Evolutionary conservation across 2,888 invertebrate genomes (phyloP).

Genomic region (Tipula helvola): DNA sequence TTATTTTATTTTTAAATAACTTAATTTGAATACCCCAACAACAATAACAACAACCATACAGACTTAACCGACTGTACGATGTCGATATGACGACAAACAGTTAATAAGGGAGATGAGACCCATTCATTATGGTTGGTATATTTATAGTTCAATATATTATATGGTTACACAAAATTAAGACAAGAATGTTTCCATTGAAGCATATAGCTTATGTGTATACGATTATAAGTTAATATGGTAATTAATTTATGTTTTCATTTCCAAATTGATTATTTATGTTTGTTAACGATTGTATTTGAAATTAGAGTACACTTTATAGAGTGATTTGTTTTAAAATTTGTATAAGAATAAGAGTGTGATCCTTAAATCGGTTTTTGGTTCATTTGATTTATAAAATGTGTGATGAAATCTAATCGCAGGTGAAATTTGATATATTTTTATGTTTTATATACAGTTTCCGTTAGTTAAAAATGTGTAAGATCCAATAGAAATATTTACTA

Average conservation of each 20-base stretch:
- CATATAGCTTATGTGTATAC: not conserved
- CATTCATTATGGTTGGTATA: not conserved
- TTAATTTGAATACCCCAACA: not conserved
- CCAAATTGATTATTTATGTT: not conserved
- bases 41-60: not conserved
- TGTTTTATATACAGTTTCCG: too few relatives aligned
- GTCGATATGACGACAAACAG: not conserved
- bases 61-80: not conserved
- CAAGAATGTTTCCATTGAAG: not conserved
- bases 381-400: too few relatives aligned
- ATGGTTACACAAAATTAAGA: not conserved
- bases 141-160: not conserved
- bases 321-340: not conserved
- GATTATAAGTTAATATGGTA: not conserved
- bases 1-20: not conserved
- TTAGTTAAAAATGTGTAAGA: too few relatives aligned
- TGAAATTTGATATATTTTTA: not conserved
- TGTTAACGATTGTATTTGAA: not conserved
- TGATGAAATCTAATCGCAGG: not conserved
- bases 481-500: too few relatives aligned
- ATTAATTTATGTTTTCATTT: not conserved
- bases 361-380: too few relatives aligned
- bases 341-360: not conserved
- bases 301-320: not conserved
- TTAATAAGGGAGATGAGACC: not conserved